Base-by-base conservation (phyloP, 2,113 vertebrate species). In the Melanocharis versteri region DNA sequence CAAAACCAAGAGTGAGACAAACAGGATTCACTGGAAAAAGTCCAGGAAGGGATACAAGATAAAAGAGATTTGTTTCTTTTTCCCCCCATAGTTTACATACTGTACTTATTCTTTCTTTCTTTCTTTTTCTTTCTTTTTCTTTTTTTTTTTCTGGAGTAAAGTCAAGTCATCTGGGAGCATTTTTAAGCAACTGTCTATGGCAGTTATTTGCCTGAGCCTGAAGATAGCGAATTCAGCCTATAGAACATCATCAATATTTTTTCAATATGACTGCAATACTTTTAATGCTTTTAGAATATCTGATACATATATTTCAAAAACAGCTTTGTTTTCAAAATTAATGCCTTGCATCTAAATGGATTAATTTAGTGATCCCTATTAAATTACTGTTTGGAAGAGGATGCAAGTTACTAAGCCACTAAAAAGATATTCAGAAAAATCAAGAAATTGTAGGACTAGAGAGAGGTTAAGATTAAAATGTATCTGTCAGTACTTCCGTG, bases 391-490 rank as follows among this genome's bases (percentile, higher is more conserved):
- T 87, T 83, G 61, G 47, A 85, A 85, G 31, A 84, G 5, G 30
- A 68, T 11, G 8, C 30, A 91, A 92, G 40, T 48, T 87, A 80
- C 37, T 61, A 83, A 89, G 77, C 58, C 1, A 0, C 94, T 87
- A 93, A 93, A 96, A 96, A 96, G 47, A 96, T 95, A 87, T 70
- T 87, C 78, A 80, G 61, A 93, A 97, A 97, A 95, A 90, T 23
- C 70, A 72, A 95, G 73, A 35, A 96, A 89, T 64, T 88, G 65
- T 53, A 85, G 53, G 50, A 91, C 95, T 54, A 95, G 75, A 70
- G 89, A 93, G 53, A 89, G 54, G 35, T 83, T 87, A 94, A 94
- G 65, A 94, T 79, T 97, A 95, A 96, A 95, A 96, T 61, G 5
- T 48, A 48, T 33, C 58, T 88, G 54, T 60, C 83, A 57, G 40